Evolutionary conservation across 2,888 invertebrate species (phyloP), one percentile per base, ranked within the genome.

Genomic region (Ectobius pallidus): DNA sequence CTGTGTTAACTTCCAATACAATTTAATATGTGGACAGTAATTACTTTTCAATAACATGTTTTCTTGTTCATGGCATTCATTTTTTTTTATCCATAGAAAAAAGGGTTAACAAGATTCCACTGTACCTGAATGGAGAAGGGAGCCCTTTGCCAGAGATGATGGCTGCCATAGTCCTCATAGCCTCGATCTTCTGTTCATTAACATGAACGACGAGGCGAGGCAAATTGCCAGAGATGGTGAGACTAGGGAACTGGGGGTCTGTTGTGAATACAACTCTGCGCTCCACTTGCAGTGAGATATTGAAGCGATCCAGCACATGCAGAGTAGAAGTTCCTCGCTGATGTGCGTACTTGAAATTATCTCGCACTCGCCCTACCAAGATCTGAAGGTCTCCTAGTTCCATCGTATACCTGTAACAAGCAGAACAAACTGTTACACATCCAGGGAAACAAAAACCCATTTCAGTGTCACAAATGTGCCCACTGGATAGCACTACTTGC

Each of bases 341-440:
- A 79, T 94, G 92, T 2, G 95, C 95, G 80, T 93, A 93, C 79
- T 92, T 91, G 93, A 95, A 96, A 83, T 94, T 93, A 81, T 97
- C 96, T 76, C 92, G 91, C 42, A 92, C 92, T 81, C 92, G 91
- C 0, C 96, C 96, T 65, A 96, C 93, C 77, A 98, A 84, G 69
- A 97, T 91, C 84, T 97, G 95, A 77, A 92, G 83, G 79, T 95
- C 94, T 68, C 91, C 92, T 77, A 96, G 85, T 81, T 94, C 92
- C 63, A 96, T 79, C 3, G 81, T 81, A 77, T 86, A 87, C 75
- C 85, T 75, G 30, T 11, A 46, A 46, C 7, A n/a, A 27, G 11
- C 16, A n/a, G n/a, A n/a, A n/a, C n/a, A n/a, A n/a, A n/a, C n/a
- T n/a, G n/a, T 39, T 20, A 65, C 16, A 11, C n/a, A n/a, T n/a